Evolutionary conservation across 2,113 vertebrate genomes (phyloP).

Genomic region (Neotoma lepida): DNA sequence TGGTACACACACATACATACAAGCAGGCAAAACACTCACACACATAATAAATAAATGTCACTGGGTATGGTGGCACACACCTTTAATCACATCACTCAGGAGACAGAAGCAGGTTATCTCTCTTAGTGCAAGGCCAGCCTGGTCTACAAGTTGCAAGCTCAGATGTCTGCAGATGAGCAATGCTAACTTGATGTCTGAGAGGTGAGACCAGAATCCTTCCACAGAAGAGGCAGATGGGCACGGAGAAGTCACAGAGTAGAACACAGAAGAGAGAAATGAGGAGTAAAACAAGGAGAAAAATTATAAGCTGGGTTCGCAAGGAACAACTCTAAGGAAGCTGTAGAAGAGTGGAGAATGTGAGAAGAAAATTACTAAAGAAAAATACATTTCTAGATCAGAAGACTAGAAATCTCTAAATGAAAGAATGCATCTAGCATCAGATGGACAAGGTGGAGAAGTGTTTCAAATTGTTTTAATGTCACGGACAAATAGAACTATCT

Average conservation of each 20-base stretch:
- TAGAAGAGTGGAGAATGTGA: not conserved
- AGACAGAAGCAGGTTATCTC: not conserved
- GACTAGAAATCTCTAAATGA: not conserved
- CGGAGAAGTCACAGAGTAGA: not conserved
- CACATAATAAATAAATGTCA: too few species aligned
- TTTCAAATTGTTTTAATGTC: not conserved
- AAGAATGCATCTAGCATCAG: not conserved
- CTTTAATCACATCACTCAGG: not conserved
- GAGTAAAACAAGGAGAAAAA: constrained; percentile 28
- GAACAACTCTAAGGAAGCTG: not conserved
- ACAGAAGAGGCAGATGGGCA: not conserved
- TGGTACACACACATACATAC: not conserved
- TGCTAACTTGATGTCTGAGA: not conserved
- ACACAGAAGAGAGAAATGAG: not conserved
- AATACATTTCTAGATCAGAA: not conserved
- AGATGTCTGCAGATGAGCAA: not conserved
- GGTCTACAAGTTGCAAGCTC: not conserved
- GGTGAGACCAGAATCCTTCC: not conserved
- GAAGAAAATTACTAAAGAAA: not conserved
- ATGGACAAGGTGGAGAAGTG: too few species aligned
- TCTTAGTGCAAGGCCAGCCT: not conserved
- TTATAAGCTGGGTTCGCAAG: not conserved
- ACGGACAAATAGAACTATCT: not conserved
- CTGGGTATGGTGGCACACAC: not conserved
- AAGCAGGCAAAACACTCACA: too few species aligned